Evolutionary conservation across 2,113 vertebrate genomes (phyloP), one percentile per base, ranked within the genome.

Genomic region (Corydoras sp.): DNA sequence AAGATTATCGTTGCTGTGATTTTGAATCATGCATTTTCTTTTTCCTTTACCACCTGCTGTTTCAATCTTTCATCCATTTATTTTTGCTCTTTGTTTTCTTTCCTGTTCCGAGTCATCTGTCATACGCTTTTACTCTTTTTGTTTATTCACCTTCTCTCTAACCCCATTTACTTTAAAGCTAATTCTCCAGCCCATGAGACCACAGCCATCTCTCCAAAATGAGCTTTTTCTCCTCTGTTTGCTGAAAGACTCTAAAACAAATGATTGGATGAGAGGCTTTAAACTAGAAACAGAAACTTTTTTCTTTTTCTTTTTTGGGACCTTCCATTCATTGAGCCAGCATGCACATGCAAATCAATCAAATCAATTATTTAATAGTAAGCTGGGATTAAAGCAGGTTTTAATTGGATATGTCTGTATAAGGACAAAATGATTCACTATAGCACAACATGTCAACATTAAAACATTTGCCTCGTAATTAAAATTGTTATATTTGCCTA

Each of bases 11-110:
- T 43, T 35, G 32, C 32, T 4, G 32, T 3, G 32, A 35, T 35
- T 35, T 35, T 35, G 3, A 35, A 76, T 76, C 43, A 77, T 75
- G 72, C 35, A 61, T 43, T 43, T 43, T 2, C 35, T 43, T 43
- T 43, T 69, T 65, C 30, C 62, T 59, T 14, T 1, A 10, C 72
- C 77, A 83, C 76, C 80, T 83, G 80, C 78, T 77, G 50, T 10
- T 43, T 31, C 56, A 32, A 24, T 43, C n/a, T 53, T 54, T 59
- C 54, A 13, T 61, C 64, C 32, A 63, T 65, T 43, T 54, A 55
- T 4, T 4, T 59, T 5, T 53, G 48, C 29, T 51, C 35, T 55
- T 69, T 54, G 15, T 59, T 10, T 56, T 65, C 9, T 31, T 2
- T 55, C 61, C 49, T 59, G 29, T 18, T 1, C 15, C 5, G 18